Base-by-base conservation (phyloP, 2,888 invertebrate genomes). In the Hipparchia semele region DNA sequence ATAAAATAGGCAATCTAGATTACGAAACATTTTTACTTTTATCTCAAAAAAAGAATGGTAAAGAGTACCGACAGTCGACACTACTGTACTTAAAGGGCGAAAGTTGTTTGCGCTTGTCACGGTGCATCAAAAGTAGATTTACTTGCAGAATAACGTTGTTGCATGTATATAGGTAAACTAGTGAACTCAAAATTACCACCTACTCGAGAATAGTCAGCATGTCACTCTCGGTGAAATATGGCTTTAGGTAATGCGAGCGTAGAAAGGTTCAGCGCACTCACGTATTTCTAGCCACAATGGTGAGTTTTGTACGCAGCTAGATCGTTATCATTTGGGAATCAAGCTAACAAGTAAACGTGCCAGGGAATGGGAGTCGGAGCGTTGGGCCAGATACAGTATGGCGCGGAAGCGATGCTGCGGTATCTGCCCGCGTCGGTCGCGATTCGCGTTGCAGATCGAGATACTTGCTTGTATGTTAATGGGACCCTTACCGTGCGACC, bases 381-480 rank as follows among this genome's bases (percentile, higher is more conserved):
- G 85, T 84, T 84, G 84, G 86, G 88, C 90, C 89, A 83, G 91
- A 92, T 91, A 91, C 88, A 90, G 91, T 92, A 88, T 86, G 87
- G 86, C 82, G 88, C 92, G 92, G 93, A 91, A 92, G 91, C 85
- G 83, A 82, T 82, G 85, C 85, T 83, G 84, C 86, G 82, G 87
- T 39, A 92, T 91, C 91, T 88, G 87, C 87, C 82, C 78, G 83
- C 84, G 78, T 84, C 84, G 87, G 86, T 85, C 83, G 82, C 53
- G 83, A 81, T 56, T 85, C 83, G 82, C 53, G 83, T 81, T 54
- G 70, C 68, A 88, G 87, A 92, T 92, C 91, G 88, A 87, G 91
- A 91, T 92, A 89, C 89, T 89, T 90, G 85, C 91, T 91, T 93
- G 91, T 93, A 93, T 94, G 94, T 91, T 89, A 92, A 94, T 93